phyloP scores from a whole-genome alignment of 2,113 vertebrate genomes.

The Alectura lathami region DNA sequence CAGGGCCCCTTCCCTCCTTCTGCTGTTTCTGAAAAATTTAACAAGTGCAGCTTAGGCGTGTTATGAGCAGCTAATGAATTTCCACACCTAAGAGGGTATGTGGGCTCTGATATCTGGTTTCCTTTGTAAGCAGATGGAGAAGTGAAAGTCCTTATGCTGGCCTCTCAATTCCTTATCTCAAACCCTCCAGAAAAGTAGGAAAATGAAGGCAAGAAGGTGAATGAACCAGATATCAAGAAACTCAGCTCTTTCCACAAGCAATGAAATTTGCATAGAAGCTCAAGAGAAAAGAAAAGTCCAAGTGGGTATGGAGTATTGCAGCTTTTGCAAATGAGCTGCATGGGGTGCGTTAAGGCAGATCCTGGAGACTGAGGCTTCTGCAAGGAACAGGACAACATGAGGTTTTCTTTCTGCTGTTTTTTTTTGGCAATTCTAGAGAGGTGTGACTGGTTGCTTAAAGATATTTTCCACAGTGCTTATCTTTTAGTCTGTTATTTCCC shows the following conservation, averaged over 20 bases:
- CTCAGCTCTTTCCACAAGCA: neutral
- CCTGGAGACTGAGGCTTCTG: neutral
- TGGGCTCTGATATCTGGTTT: slow-evolving; percentile 10
- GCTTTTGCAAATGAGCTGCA: neutral
- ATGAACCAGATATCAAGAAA: neutral
- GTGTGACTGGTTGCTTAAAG: neutral
- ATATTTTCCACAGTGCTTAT: slow-evolving; percentile 42
- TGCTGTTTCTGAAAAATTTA: neutral
- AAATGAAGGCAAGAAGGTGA: neutral
- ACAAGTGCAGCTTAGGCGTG: slow-evolving; percentile 19
- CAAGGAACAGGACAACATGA: neutral
- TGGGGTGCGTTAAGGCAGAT: neutral
- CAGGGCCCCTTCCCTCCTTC: neutral
- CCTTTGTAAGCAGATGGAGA: slow-evolving; percentile 37
- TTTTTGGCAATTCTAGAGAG: slow-evolving; percentile 1
- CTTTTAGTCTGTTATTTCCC: neutral
- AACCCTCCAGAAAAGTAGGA: neutral
- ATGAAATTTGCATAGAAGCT: neutral
- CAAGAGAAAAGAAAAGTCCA: neutral
- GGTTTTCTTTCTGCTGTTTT: neutral
- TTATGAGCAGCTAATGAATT: slow-evolving; percentile 47
- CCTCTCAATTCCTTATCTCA: neutral
- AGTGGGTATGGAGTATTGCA: neutral
- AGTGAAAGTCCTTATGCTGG: neutral
- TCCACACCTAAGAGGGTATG: slow-evolving; percentile 10